Conservation (phyloP, 2,113 vertebrate species). For the Ascaphus truei region DNA sequence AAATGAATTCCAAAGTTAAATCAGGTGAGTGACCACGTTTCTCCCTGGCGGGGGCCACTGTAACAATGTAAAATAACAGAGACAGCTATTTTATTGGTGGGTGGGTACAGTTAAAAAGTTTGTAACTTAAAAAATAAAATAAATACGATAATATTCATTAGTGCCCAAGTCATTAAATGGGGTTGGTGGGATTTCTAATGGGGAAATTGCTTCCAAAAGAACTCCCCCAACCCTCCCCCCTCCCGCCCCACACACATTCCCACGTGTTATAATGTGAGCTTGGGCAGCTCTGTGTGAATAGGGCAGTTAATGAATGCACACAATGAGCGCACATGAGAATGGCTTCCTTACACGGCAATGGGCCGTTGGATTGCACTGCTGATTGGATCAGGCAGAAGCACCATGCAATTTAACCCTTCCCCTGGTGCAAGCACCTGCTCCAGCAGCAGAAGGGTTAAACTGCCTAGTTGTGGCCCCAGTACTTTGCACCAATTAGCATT, state of each 20-base stretch:
- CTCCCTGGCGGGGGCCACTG: too few relatives aligned
- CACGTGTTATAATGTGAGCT: conserved; percentile 43
- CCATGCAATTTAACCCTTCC: conserved; percentile 60
- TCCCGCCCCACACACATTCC: conserved; percentile 27
- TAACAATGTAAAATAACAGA: too few relatives aligned
- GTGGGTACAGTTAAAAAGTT: too few relatives aligned
- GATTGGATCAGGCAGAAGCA: conserved; percentile 64
- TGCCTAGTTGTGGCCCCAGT: conserved; percentile 10
- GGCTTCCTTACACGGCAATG: conserved; percentile 48
- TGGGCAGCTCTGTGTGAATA: conserved; percentile 63
- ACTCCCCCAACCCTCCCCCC: neutral
- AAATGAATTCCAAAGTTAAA: too few relatives aligned
- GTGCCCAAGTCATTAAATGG: neutral
- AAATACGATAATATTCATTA: conserved; percentile 39
- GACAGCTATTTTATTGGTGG: too few relatives aligned
- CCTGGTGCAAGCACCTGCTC: conserved; percentile 42
- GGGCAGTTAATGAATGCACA: conserved; percentile 64
- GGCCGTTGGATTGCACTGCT: conserved; percentile 63
- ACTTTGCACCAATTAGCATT: conserved; percentile 88
- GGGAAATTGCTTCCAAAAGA: conserved; percentile 12
- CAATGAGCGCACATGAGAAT: conserved; percentile 53
- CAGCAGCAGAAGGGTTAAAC: conserved; percentile 6
- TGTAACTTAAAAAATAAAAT: too few relatives aligned
- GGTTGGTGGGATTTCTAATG: conserved; percentile 6
- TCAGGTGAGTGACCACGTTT: too few relatives aligned